Evolutionary conservation across 2,113 vertebrate species (phyloP), one percentile per base, ranked within the genome.

Genomic region (Probosciger aterrimus): DNA sequence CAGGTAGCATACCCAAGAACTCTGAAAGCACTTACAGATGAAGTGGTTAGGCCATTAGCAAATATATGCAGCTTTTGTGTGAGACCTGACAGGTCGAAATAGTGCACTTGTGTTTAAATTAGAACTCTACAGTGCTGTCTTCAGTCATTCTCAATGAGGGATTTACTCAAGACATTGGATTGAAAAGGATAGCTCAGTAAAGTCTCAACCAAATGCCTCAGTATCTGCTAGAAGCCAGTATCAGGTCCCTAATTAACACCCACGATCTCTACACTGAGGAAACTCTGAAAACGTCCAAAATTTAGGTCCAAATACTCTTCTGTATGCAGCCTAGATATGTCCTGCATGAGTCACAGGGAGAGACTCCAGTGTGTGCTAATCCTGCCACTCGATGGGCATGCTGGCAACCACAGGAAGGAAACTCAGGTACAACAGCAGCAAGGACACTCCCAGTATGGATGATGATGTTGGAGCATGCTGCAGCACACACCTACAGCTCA

Each of bases 261-360:
- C 18, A 35, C 11, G 31, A 68, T 68, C 20, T 68, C 59, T 50
- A 7, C 15, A 28, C 18, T 14, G 14, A 63, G 46, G n/a, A 60
- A 79, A n/a, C 44, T 71, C 74, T 31, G 18, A 74, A 67, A 80
- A 62, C 8, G 22, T 31, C 24, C 2, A 0, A 4, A 46, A 68
- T 46, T 46, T 15, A 53, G 11, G 28, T 91, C 31, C 46, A 74
- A 18, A 25, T 74, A 28, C 18, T 46, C 60, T 60, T 31, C 33
- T 22, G 11, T 46, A 11, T 60, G 24, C 33, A 77, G 37, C 55
- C 52, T 33, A 65, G 37, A 19, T 37, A 57, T 19, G 43, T 23
- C 43, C 55, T 49, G 20, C 55, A 18, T 7, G 25, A 53, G 46
- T 13, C 1, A 0, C 46, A 64, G 57, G 0, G 1, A 73, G 52